Percentiles rank a stretch among this genome's conserved stretches.
These are phyloP conservation scores for Oreochromis grahami DNA, from an alignment of 2,797 vertebrate genomes.

Conservation along the genomic window DNA sequence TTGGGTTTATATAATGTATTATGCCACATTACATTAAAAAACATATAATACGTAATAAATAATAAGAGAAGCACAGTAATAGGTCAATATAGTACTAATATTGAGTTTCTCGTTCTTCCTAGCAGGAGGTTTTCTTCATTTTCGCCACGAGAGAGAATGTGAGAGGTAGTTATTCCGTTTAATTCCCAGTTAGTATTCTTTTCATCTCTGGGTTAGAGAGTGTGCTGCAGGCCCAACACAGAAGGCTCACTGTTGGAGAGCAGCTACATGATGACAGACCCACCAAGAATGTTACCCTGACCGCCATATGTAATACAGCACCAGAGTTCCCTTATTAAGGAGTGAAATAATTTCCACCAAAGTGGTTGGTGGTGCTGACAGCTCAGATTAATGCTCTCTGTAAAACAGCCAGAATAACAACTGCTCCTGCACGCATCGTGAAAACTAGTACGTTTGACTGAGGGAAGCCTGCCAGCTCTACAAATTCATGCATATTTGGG, in stretches of 20 bases:
- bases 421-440: constrained; percentile 75
- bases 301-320: constrained; percentile 72
- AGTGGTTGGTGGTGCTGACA: constrained; percentile 66
- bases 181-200: constrained; percentile 55
- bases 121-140: constrained; percentile 20
- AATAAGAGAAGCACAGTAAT: constrained; percentile 10
- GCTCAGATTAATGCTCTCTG: constrained; percentile 72
- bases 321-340: constrained; percentile 75
- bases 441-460: constrained; percentile 73
- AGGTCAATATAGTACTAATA: constrained; percentile 2
- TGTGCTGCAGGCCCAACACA: constrained; percentile 50
- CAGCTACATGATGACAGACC: constrained; percentile 71
- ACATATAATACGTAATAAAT: background rate
- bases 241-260: constrained; percentile 64
- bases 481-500: constrained; percentile 88
- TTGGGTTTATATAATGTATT: background rate
- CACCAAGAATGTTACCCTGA: constrained; percentile 73
- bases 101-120: constrained; percentile 45
- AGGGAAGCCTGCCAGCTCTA: constrained; percentile 74
- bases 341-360: constrained; percentile 77
- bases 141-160: constrained; percentile 24
- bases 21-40: background rate
- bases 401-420: constrained; percentile 70
- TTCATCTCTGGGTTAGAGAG: constrained; percentile 58
- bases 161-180: constrained; percentile 55